Evolutionary conservation across 92 coral and sea anemone genomes (phyloP), one percentile per base, ranked within the genome.

Genomic region (Phenganax marumi): DNA sequence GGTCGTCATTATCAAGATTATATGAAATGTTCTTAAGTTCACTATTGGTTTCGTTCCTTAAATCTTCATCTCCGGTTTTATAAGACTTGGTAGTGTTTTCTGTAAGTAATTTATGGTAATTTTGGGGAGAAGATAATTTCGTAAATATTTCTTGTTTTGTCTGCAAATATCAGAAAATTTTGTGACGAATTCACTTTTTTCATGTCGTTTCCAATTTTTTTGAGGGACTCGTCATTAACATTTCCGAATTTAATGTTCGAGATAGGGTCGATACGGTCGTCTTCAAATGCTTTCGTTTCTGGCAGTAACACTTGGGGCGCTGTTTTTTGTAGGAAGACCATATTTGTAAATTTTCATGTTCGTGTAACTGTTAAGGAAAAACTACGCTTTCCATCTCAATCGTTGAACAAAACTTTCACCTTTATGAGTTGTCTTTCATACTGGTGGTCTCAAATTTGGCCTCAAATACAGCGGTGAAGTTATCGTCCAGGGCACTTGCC

Each of bases 121-220:
- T 54, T 54, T 54, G 2, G 1, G 60, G 60, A 54, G 60, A 26
- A 26, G 46, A 7, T n/a, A n/a, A n/a, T n/a, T 65, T 65, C 26
- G 8, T 65, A 65, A 1, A 65, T 26, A 22, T 65, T 65, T 65
- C 71, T 65, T 19, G 2, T 65, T 65, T 65, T 65, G 71, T 65
- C 9, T 4, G 71, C 71, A 22, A 65, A 65, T 22, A 65, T 26
- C 25, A 65, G 21, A 3, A 26, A 1, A 12, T 65, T 65, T 2
- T 65, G 12, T 10, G 71, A 65, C 8, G 71, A 19, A 22, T 22
- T 22, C 0, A 65, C 46, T 26, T 65, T 65, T 65, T 22, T 65
- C 46, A 19, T 65, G 8, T 65, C 71, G 12, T 65, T 19, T 11
- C 21, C 46, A 22, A 65, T 19, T 1, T 26, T 65, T 0, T 65